These are phyloP conservation scores for Rhinogobio ventralis DNA, from an alignment of 2,797 vertebrate genomes.

Conservation along the genomic window DNA sequence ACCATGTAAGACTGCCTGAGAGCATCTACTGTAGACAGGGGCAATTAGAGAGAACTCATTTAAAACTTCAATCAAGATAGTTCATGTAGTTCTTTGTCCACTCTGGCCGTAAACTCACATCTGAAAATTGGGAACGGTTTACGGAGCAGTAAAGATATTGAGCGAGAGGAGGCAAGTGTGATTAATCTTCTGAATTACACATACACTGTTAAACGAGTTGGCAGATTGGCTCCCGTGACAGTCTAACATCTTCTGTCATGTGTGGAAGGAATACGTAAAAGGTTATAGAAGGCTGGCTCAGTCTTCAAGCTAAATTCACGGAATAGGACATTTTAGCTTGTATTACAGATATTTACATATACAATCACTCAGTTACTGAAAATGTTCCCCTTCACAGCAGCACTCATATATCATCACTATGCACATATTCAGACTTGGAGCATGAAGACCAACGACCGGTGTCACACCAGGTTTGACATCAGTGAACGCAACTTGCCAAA, in stretches of 20 bases:
- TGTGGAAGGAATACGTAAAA: constrained; percentile 50
- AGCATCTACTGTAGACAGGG: constrained; percentile 6
- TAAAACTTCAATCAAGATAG: constrained; percentile 27
- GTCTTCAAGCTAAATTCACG: constrained; percentile 34
- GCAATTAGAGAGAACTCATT: constrained; percentile 33
- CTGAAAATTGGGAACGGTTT: constrained; percentile 17
- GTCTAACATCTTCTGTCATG: constrained; percentile 53
- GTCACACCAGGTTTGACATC: neutral
- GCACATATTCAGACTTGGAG: neutral
- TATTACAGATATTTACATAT: neutral
- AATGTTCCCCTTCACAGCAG: neutral
- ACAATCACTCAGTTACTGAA: neutral
- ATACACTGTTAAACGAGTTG: constrained; percentile 45
- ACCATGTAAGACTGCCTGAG: neutral
- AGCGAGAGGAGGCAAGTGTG: constrained; percentile 9
- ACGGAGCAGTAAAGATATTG: constrained; percentile 19
- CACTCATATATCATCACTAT: neutral
- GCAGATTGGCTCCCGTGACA: constrained; percentile 48
- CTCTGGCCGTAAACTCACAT: constrained; percentile 6
- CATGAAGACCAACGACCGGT: neutral
- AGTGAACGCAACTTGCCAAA: neutral
- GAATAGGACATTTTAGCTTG: neutral
- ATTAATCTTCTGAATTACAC: constrained; percentile 51
- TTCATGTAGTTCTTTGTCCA: constrained; percentile 33
- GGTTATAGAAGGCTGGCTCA: constrained; percentile 30